Evolutionary conservation across 2,113 vertebrate species (phyloP), one percentile per base, ranked within the genome.

Genomic region (Ageneiosus marmoratus): DNA sequence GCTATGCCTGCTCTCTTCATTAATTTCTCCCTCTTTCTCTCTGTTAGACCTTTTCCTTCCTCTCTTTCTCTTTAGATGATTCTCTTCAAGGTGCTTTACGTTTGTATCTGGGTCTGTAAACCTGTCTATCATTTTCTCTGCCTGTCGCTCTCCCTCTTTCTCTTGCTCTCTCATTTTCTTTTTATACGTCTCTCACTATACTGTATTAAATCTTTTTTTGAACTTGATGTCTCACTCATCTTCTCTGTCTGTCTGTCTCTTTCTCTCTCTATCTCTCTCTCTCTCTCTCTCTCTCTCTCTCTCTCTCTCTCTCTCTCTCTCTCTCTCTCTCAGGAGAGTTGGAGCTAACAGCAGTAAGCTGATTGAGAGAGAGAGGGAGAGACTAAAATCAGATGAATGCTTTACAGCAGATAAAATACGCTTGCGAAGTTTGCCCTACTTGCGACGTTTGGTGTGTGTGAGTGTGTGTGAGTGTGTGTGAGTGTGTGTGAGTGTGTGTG

Each of bases 391-490:
- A 9, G 62, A 65, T 10, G 24, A 53, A 55, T n/a, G 37, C 10
- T 44, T 12, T 70, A 11, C 44, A 72, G 1, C 15, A 72, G 11
- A 18, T 44, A 7, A 56, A 11, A 41, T 34, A 46, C 46, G 10
- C 46, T 34, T 72, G 41, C 27, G 0, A n/a, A 48, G 24, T 72
- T 72, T 48, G 69, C 46, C 69, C 69, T 72, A 69, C 18, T 69
- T 69, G 34, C 4, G 3, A 67, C 20, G 37, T 70, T 22, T 72
- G 37, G 41, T 9, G 1, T 22, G 13, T 65, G 32, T 22, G 46
- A 12, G 32, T 88, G 65, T 86, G 88, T 82, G 82, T 82, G 80
- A 75, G 65, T 84, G 56, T 81, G 76, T 79, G 37, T 86, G 8
- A 8, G 32, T 37, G 34, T 41, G 20, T 69, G 18, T 29, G 32